A percentile compares a stretch with the other conserved stretches of the same genome.
Conservation (phyloP, 1,140 invertebrate genomes). For the Matsumurasca onukii region DNA sequence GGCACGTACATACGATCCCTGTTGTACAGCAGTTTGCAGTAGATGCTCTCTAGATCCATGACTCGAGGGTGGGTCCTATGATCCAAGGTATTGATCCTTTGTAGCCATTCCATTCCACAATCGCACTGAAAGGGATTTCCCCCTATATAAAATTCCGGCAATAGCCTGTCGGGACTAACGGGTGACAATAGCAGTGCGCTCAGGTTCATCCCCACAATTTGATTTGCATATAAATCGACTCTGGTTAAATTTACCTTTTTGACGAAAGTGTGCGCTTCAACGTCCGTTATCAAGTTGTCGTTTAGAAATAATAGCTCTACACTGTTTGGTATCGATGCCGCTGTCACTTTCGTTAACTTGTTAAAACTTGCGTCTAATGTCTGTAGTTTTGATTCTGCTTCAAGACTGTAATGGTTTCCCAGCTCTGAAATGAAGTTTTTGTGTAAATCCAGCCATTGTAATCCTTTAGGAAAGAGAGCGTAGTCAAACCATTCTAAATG, state of each 20-base stretch:
- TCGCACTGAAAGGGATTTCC: slow-evolving; percentile 87
- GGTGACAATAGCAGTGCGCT: slow-evolving; percentile 73
- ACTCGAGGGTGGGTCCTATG: slow-evolving; percentile 79
- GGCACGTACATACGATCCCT: slow-evolving; percentile 78
- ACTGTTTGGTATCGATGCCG: slow-evolving; percentile 70
- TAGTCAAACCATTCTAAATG: slow-evolving; percentile 89
- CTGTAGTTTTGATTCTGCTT: slow-evolving; percentile 67
- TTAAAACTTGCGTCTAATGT: slow-evolving; percentile 83
- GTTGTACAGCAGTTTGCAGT: slow-evolving; percentile 85
- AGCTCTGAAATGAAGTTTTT: slow-evolving; percentile 83
- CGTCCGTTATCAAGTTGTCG: slow-evolving; percentile 75
- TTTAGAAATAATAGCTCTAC: slow-evolving; percentile 79
- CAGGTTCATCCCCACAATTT: slow-evolving; percentile 77
- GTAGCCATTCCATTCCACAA: slow-evolving; percentile 86
- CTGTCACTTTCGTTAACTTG: slow-evolving; percentile 68
- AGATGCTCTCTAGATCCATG: slow-evolving; percentile 88
- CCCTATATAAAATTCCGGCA: slow-evolving; percentile 85
- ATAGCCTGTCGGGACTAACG: slow-evolving; percentile 62
- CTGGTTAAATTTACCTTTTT: slow-evolving; percentile 79
- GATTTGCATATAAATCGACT: slow-evolving; percentile 84
- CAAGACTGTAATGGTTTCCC: slow-evolving; percentile 68
- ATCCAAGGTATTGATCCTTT: slow-evolving; percentile 71
- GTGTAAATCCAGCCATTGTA: slow-evolving; percentile 90
- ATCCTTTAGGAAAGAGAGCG: slow-evolving; percentile 72
- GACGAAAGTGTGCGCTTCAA: slow-evolving; percentile 80